These are phyloP conservation scores for Dolichallabes microphthalmus DNA, from an alignment of 2,113 vertebrate species.

Conservation along the genomic window DNA sequence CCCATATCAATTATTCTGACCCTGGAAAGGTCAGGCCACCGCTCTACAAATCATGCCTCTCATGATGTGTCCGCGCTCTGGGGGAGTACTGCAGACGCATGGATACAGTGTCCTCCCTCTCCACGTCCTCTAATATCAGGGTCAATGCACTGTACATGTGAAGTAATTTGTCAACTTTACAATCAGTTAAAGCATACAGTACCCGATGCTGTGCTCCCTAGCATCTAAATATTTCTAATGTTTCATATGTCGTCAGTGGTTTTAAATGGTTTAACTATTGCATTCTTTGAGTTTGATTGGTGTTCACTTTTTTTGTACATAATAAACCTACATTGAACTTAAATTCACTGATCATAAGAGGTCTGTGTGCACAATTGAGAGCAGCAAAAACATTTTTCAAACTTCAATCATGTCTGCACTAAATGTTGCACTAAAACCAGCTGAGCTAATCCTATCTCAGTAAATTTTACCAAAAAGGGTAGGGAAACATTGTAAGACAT, in stretches of 20 bases:
- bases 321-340: no score
- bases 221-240: neutral
- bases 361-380: neutral
- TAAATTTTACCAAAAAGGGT: neutral
- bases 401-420: neutral
- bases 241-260: no score
- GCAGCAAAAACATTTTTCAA: neutral
- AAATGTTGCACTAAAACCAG: neutral
- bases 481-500: neutral
- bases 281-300: no score
- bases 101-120: neutral
- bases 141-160: neutral
- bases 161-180: constrained; percentile 6
- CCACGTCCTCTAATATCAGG: neutral
- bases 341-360: no score
- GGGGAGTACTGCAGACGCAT: neutral
- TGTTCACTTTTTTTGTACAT: no score
- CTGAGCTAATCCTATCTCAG: neutral
- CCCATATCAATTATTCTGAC: constrained; percentile 2
- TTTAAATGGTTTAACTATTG: no score
- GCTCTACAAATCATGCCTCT: constrained; percentile 10
- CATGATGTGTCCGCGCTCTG: neutral
- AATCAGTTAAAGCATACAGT: neutral
- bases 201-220: neutral
- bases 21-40: neutral